phyloP scores from a whole-genome alignment of 2,113 vertebrate species.

The Sinosuthora webbiana region DNA sequence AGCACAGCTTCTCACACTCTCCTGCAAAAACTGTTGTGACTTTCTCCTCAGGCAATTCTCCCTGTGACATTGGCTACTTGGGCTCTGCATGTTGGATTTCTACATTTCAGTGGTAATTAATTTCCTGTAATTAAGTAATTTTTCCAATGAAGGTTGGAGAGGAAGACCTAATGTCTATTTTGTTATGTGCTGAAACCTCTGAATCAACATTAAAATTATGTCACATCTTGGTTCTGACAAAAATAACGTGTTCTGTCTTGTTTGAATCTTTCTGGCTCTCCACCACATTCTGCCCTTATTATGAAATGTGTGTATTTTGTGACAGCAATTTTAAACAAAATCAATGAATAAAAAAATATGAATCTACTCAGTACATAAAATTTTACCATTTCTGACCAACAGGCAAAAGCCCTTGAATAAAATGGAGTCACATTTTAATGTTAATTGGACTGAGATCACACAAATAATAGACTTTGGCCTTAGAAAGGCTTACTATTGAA shows the following conservation, averaged over 20 bases:
- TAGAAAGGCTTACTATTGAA: not conserved
- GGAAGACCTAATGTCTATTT: not conserved
- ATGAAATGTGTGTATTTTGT: not conserved
- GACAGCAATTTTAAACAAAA: not conserved
- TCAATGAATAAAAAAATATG: too few relatives aligned
- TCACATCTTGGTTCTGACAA: not conserved
- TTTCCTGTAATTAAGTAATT: not conserved
- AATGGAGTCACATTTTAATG: not conserved
- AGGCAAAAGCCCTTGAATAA: not conserved
- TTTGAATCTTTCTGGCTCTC: not conserved
- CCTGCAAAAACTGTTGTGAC: not conserved
- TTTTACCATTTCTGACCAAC: not conserved
- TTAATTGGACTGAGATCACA: constrained; percentile 13
- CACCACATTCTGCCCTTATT: not conserved
- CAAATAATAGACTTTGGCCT: not conserved
- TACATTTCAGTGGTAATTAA: not conserved
- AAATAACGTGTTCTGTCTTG: not conserved
- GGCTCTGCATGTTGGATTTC: not conserved
- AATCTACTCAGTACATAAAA: not conserved
- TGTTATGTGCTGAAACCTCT: not conserved
- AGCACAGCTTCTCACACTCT: not conserved
- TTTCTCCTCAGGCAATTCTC: not conserved
- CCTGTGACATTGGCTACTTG: not conserved
- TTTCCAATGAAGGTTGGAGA: not conserved
- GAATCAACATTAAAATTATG: not conserved